Percentiles rank a stretch among this genome's conserved stretches.
phyloP scores from a whole-genome alignment of 2,113 vertebrate genomes.

The Cyanoramphus novaezelandiae region DNA sequence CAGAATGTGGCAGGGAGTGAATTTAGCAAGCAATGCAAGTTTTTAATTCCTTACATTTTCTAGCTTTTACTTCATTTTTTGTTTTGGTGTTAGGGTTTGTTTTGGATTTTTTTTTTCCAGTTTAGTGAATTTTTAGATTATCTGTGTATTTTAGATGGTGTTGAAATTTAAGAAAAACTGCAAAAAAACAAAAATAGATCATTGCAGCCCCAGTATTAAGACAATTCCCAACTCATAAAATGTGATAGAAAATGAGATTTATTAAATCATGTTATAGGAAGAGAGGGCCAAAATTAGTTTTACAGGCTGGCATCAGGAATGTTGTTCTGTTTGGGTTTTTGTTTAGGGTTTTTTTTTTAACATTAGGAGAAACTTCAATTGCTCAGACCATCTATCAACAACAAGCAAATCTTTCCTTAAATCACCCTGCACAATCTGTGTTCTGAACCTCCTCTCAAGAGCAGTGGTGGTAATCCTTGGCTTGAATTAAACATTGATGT shows the following conservation, averaged over 20 bases:
- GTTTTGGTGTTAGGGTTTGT: not conserved
- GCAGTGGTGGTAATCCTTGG: not conserved
- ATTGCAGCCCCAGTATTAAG: not conserved
- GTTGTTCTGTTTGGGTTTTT: rapidly evolving
- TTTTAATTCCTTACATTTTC: not conserved
- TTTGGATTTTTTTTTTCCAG: not conserved
- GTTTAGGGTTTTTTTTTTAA: not conserved
- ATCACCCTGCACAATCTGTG: not conserved
- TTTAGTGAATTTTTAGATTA: not conserved
- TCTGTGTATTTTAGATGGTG: not conserved
- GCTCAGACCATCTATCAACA: not conserved
- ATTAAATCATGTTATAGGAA: not conserved
- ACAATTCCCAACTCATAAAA: not conserved
- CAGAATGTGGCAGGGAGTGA: not conserved
- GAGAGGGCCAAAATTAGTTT: not conserved
- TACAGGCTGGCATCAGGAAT: not conserved
- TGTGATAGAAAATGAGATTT: not conserved
- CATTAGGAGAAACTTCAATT: not conserved
- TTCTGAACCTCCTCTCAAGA: not conserved
- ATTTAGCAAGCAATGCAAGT: not conserved
- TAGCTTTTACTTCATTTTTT: not conserved
- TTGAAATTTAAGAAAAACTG: not conserved
- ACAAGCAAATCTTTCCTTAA: not conserved
- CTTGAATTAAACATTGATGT: not conserved
- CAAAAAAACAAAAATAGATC: not conserved